phyloP scores from a whole-genome alignment of 2,888 invertebrate genomes.

The Sturmia bella region DNA sequence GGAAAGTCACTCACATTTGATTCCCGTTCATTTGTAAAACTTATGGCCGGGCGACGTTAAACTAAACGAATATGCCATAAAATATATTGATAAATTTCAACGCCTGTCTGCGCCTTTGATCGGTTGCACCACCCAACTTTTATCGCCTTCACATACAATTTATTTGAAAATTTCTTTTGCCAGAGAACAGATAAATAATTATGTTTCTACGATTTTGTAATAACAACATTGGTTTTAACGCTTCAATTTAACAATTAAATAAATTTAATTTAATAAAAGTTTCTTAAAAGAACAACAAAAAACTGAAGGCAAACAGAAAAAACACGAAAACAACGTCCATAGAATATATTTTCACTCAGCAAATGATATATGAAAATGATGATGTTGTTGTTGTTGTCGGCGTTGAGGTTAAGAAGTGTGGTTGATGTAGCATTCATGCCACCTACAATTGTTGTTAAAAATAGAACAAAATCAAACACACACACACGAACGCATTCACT shows the following conservation, averaged over 20 bases:
- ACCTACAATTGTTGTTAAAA: slow-evolving; percentile 82
- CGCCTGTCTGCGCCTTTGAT: slow-evolving; percentile 1
- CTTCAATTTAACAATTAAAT: slow-evolving; percentile 28
- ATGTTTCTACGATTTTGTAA: slow-evolving; percentile 19
- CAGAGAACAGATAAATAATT: slow-evolving; percentile 57
- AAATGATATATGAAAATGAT: slow-evolving; percentile 37
- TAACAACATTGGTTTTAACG: slow-evolving; percentile 12
- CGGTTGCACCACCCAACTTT: background rate
- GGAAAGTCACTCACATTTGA: no score
- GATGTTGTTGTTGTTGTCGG: slow-evolving; percentile 14
- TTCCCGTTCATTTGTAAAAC: no score
- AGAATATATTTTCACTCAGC: slow-evolving; percentile 16
- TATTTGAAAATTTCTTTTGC: slow-evolving; percentile 37
- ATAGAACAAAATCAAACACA: slow-evolving; percentile 75
- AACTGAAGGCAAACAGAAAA: slow-evolving; percentile 1
- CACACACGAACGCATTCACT: background rate
- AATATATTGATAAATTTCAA: slow-evolving; percentile 1
- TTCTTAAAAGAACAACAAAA: background rate
- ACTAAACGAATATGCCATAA: no score
- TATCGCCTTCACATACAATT: slow-evolving; percentile 40
- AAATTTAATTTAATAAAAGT: slow-evolving; percentile 31
- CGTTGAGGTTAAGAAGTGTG: slow-evolving; percentile 12
- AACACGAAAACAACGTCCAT: slow-evolving; percentile 2
- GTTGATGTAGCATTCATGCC: slow-evolving; percentile 71
- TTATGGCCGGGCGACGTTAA: no score